These are phyloP conservation scores for Octomys mimax DNA, from an alignment of 2,797 vertebrate genomes.

Conservation along the genomic window DNA sequence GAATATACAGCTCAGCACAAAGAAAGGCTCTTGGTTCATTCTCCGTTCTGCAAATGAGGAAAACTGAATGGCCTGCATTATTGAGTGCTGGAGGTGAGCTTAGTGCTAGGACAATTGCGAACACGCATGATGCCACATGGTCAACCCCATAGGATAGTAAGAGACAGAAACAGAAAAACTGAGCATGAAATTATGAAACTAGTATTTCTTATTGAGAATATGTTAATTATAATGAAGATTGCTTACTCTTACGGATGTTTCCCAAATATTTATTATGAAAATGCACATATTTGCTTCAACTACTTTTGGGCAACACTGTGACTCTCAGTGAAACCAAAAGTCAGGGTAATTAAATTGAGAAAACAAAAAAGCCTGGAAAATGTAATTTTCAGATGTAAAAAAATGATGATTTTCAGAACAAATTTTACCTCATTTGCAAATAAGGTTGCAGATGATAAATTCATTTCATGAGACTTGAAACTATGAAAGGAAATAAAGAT, in stretches of 20 bases:
- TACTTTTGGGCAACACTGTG: neutral
- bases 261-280: neutral
- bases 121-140: neutral
- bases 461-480: neutral
- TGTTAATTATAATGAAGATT: neutral
- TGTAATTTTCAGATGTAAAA: neutral
- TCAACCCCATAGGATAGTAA: neutral
- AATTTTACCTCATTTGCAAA: neutral
- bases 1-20: neutral
- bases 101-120: neutral
- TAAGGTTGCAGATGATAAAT: neutral
- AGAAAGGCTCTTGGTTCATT: neutral
- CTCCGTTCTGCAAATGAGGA: neutral
- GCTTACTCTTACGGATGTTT: neutral
- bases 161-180: neutral
- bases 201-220: neutral
- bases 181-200: neutral
- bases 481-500: neutral
- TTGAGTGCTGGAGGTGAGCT: neutral
- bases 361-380: neutral
- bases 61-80: neutral
- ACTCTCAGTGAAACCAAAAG: neutral
- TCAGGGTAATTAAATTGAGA: neutral
- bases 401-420: neutral
- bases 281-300: neutral